Evolutionary conservation across 1,140 invertebrate species (phyloP).

Genomic region (Oscheius sp.): DNA sequence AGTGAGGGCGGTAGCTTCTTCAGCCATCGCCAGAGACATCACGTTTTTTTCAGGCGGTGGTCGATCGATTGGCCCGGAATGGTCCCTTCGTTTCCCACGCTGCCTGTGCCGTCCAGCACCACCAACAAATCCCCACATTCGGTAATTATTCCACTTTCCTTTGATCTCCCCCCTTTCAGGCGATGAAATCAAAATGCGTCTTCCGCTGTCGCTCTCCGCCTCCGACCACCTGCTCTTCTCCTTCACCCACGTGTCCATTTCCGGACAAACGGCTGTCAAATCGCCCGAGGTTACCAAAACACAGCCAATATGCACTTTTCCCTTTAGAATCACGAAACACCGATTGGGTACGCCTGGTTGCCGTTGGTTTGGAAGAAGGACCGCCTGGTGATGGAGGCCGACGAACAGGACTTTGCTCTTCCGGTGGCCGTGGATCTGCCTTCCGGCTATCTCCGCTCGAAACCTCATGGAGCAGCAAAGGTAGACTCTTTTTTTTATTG

Average conservation of each 20-base stretch:
- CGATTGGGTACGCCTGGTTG: slow-evolving; percentile 86
- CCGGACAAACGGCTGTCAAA: slow-evolving; percentile 17
- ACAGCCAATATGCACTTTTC: slow-evolving; percentile 58
- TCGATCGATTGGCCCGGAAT: slow-evolving; percentile 9
- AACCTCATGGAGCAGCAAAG: slow-evolving; percentile 79
- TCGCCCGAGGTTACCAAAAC: slow-evolving; percentile 1
- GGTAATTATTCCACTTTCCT: too few species aligned
- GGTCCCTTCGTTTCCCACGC: slow-evolving; percentile 14
- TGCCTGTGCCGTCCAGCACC: slow-evolving; percentile 62
- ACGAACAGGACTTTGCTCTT: slow-evolving; percentile 75
- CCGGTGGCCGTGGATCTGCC: slow-evolving; percentile 81
- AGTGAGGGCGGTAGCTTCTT: too few species aligned
- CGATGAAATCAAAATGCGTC: slow-evolving; percentile 75
- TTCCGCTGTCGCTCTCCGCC: slow-evolving; percentile 75
- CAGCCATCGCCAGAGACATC: not conserved
- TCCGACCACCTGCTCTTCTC: slow-evolving; percentile 82
- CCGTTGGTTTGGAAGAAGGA: slow-evolving; percentile 75
- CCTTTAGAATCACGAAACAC: slow-evolving; percentile 79
- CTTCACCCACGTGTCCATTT: slow-evolving; percentile 72
- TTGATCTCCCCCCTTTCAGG: too few species aligned
- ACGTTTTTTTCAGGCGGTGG: slow-evolving; percentile 4
- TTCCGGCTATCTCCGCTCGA: slow-evolving; percentile 79
- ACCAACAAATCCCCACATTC: slow-evolving; percentile 68
- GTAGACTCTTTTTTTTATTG: slow-evolving; percentile 58
- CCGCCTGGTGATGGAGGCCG: slow-evolving; percentile 66